phyloP scores from a whole-genome alignment of 2,113 vertebrate genomes.

The Paedocypris sp. region DNA sequence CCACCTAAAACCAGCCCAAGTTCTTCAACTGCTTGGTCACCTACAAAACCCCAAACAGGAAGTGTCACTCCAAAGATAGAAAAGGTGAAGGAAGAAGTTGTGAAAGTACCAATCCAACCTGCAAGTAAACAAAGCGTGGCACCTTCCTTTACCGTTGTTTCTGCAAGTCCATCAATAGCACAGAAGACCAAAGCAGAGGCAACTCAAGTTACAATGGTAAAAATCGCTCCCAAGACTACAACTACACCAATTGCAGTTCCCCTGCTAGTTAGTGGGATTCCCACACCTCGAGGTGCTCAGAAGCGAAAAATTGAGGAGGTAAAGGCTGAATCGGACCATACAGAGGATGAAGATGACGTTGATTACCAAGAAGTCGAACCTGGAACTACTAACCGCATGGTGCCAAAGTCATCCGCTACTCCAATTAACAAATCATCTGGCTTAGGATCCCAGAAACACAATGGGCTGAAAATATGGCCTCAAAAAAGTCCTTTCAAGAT shows the following conservation, averaged over 20 bases:
- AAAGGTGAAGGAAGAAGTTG: conserved; percentile 40
- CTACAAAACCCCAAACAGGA: conserved; percentile 45
- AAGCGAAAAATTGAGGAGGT: conserved; percentile 49
- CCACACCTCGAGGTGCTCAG: conserved; percentile 40
- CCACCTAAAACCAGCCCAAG: conserved; percentile 35
- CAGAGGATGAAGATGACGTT: conserved; percentile 50
- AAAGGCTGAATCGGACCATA: conserved; percentile 49
- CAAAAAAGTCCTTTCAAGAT: conserved; percentile 62
- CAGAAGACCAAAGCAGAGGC: conserved; percentile 59
- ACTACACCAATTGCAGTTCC: conserved; percentile 38
- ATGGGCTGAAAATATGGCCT: conserved; percentile 62
- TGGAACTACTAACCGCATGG: conserved; percentile 53
- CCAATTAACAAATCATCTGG: conserved; percentile 49
- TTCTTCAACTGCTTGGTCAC: conserved; percentile 49
- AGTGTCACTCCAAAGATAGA: conserved; percentile 52
- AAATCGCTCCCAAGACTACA: conserved; percentile 52
- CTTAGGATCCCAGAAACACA: conserved; percentile 53
- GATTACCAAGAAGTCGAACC: conserved; percentile 35
- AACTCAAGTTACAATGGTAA: conserved; percentile 52
- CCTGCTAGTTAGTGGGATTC: conserved; percentile 47
- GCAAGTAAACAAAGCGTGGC: conserved; percentile 55
- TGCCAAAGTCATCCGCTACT: conserved; percentile 53
- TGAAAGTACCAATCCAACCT: conserved; percentile 44
- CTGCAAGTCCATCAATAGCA: conserved; percentile 45
- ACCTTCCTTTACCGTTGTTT: conserved; percentile 33